phyloP scores from a whole-genome alignment of 2,797 vertebrate species.

The Apodemus agrarius region DNA sequence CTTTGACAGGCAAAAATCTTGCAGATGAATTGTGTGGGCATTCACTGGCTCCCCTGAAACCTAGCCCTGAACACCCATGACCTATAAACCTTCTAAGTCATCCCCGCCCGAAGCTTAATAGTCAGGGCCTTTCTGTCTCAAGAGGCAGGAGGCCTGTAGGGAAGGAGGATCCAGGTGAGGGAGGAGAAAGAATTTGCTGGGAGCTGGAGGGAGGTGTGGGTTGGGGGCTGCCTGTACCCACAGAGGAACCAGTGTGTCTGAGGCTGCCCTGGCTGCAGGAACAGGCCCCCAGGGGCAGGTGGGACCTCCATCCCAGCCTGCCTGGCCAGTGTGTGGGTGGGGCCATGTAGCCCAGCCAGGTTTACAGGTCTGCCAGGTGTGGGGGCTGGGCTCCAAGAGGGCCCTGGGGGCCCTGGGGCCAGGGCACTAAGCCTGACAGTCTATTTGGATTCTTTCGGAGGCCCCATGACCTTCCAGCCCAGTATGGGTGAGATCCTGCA shows the following conservation, averaged over 20 bases:
- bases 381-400: constrained; percentile 65
- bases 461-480: neutral
- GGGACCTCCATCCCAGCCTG: constrained; percentile 47
- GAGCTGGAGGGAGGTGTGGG: neutral
- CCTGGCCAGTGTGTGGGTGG: constrained; percentile 55
- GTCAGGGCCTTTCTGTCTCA: neutral
- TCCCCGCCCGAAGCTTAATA: neutral
- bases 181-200: neutral
- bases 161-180: neutral
- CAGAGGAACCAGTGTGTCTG: constrained; percentile 63
- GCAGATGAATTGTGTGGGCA: neutral
- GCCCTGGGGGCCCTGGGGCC: neutral
- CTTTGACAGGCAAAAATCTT: neutral
- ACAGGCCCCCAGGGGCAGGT: constrained; percentile 65
- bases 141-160: neutral
- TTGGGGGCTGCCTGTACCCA: neutral
- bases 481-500: neutral
- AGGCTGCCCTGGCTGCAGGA: constrained; percentile 17
- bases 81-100: constrained; percentile 7
- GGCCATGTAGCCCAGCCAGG: constrained; percentile 66
- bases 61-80: neutral
- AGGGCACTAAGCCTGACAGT: neutral
- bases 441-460: neutral
- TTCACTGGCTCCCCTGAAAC: neutral
- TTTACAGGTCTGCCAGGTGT: constrained; percentile 74